A percentile compares a stretch with the other conserved stretches of the same genome.
Evolutionary conservation across 2,797 vertebrate species (phyloP).

Genomic region (Erethizon dorsatum): DNA sequence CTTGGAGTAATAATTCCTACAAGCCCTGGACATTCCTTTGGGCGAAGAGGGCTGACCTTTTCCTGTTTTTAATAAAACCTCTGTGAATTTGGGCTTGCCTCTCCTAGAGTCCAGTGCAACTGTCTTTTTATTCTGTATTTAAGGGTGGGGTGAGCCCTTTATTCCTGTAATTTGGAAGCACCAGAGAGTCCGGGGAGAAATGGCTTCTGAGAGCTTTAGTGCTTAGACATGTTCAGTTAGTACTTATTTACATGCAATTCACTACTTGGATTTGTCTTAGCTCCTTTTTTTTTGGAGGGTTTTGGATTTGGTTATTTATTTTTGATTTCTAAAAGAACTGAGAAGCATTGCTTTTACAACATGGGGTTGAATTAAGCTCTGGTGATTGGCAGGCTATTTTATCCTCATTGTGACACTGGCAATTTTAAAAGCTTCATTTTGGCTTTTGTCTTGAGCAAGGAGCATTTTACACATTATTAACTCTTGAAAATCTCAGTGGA

Average conservation of each 20-base stretch:
- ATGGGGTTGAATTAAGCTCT: not conserved
- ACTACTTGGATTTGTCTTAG: not conserved
- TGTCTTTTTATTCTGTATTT: conserved; percentile 76
- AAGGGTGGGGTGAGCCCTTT: conserved; percentile 62
- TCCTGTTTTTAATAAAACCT: conserved; percentile 85
- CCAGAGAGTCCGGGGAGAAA: conserved; percentile 39
- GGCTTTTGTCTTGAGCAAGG: conserved; percentile 50
- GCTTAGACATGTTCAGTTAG: not conserved
- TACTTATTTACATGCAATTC: conserved; percentile 38
- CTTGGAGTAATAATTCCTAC: conserved; percentile 86
- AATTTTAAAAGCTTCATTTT: conserved; percentile 75
- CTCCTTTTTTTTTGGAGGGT: not conserved
- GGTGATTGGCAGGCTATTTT: conserved; percentile 56
- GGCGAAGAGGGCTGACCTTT: conserved; percentile 83
- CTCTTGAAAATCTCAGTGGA: conserved; percentile 52
- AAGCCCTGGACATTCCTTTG: conserved; percentile 84
- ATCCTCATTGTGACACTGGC: conserved; percentile 31
- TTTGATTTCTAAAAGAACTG: conserved; percentile 10
- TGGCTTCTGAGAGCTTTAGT: not conserved
- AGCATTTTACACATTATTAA: conserved; percentile 70
- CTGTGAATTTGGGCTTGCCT: conserved; percentile 83
- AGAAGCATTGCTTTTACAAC: not conserved
- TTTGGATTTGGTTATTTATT: not conserved
- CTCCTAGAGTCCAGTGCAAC: conserved; percentile 37
- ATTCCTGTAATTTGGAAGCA: conserved; percentile 28